A percentile compares a stretch with the other conserved stretches of the same genome.
phyloP scores from a whole-genome alignment of 2,797 vertebrate genomes.

The Lacerta bilineata region DNA sequence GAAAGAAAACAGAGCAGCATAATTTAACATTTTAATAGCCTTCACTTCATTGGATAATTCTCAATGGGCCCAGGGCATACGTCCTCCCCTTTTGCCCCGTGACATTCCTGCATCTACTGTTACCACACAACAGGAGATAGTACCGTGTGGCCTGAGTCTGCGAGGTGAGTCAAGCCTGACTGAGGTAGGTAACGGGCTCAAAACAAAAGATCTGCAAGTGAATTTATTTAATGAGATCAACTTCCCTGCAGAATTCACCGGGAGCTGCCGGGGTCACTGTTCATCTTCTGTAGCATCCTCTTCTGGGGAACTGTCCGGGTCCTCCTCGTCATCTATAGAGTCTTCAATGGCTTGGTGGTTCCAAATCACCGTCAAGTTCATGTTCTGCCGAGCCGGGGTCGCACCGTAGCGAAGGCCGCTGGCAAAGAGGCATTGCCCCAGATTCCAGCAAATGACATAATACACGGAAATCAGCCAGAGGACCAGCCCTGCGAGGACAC shows the following conservation, averaged over 20 bases:
- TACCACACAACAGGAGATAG: neutral
- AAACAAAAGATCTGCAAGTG: conserved; percentile 10
- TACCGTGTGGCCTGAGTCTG: neutral
- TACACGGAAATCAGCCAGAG: conserved; percentile 28
- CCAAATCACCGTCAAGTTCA: conserved; percentile 29
- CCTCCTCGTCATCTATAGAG: neutral
- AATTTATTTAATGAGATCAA: conserved; percentile 37
- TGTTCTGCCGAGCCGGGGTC: neutral
- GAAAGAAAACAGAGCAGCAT: neutral
- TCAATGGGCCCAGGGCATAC: neutral
- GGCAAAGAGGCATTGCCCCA: conserved; percentile 20
- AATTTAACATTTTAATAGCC: neutral
- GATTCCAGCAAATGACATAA: conserved; percentile 36
- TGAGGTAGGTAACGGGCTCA: neutral
- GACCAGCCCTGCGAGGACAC: neutral
- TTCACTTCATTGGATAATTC: neutral
- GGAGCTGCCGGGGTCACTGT: neutral
- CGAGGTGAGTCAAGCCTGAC: neutral
- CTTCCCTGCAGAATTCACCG: conserved; percentile 20
- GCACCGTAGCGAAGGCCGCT: neutral
- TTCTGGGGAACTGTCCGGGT: neutral
- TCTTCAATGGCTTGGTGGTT: neutral
- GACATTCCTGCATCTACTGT: no score
- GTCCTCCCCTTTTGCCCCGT: no score
- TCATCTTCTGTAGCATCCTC: neutral